Percentiles rank a stretch among this genome's conserved stretches.
Evolutionary conservation across 1,140 invertebrate species (phyloP).

Genomic region (Dendrolimus kikuchii): DNA sequence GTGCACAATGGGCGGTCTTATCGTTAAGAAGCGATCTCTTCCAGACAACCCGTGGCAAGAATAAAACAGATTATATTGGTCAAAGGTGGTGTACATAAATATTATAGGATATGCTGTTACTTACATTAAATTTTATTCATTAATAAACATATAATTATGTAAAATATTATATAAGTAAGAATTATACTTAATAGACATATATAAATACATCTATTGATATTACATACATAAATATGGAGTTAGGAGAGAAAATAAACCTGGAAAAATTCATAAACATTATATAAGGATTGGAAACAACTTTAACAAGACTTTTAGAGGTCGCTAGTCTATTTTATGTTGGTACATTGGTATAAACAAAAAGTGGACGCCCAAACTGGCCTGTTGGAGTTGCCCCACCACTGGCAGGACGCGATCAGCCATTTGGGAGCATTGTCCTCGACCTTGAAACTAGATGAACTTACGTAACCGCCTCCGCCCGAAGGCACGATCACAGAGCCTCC

Average conservation of each 20-base stretch:
- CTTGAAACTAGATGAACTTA: constrained; percentile 69
- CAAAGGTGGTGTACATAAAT: no score
- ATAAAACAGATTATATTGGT: no score
- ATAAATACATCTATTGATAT: no score
- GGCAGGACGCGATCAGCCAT: constrained; percentile 64
- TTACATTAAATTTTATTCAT: no score
- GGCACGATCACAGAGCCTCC: constrained; percentile 42
- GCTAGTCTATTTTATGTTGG: constrained; percentile 6
- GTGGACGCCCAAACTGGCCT: constrained; percentile 47
- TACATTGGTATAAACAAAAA: constrained; percentile 42
- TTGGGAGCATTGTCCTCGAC: constrained; percentile 68
- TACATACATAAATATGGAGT: no score
- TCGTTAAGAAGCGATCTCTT: no score
- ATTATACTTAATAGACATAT: no score
- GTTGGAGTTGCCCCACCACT: constrained; percentile 30
- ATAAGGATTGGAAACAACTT: not conserved
- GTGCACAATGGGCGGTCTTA: no score
- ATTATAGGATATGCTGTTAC: no score
- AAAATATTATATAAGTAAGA: no score
- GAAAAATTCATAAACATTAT: not conserved
- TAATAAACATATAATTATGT: no score
- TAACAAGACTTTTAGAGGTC: constrained; percentile 1
- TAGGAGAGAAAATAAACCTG: not conserved
- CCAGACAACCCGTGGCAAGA: no score
- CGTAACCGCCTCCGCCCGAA: constrained; percentile 45